Percentiles rank a stretch among this genome's conserved stretches.
Evolutionary conservation across 2,797 vertebrate species (phyloP).

Genomic region (Rhinogobio ventralis): DNA sequence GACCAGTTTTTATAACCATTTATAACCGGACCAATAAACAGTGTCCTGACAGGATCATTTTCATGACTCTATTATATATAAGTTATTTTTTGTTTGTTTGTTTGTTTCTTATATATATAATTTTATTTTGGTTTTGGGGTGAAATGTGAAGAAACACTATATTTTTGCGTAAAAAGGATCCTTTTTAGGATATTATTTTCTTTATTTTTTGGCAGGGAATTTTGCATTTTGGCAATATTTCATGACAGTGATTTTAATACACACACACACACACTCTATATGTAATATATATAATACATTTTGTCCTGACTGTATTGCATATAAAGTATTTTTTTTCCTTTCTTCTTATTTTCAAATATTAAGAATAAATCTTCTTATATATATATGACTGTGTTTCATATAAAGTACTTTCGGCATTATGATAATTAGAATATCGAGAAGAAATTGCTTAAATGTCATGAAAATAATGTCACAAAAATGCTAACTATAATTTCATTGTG

Average conservation of each 20-base stretch:
- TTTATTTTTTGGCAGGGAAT: background rate
- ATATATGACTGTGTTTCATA: background rate
- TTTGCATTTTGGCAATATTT: background rate
- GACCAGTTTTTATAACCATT: background rate
- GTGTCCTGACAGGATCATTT: background rate
- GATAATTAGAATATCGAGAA: background rate
- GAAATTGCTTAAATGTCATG: background rate
- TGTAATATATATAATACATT: too few relatives aligned
- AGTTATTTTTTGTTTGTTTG: background rate
- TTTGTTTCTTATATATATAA: too few relatives aligned
- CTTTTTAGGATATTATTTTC: background rate
- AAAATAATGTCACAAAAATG: background rate
- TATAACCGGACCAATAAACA: too few relatives aligned
- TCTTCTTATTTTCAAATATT: background rate
- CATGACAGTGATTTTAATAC: background rate
- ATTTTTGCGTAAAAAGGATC: background rate
- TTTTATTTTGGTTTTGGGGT: slow-evolving; percentile 1
- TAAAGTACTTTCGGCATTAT: background rate
- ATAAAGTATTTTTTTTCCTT: background rate
- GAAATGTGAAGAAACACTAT: background rate
- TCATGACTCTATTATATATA: background rate
- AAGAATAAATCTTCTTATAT: background rate
- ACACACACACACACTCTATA: too few relatives aligned
- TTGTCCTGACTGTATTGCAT: background rate
- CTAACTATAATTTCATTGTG: too few relatives aligned